Evolutionary conservation across 1,140 invertebrate genomes (phyloP).

Genomic region (Sycophila sp.): DNA sequence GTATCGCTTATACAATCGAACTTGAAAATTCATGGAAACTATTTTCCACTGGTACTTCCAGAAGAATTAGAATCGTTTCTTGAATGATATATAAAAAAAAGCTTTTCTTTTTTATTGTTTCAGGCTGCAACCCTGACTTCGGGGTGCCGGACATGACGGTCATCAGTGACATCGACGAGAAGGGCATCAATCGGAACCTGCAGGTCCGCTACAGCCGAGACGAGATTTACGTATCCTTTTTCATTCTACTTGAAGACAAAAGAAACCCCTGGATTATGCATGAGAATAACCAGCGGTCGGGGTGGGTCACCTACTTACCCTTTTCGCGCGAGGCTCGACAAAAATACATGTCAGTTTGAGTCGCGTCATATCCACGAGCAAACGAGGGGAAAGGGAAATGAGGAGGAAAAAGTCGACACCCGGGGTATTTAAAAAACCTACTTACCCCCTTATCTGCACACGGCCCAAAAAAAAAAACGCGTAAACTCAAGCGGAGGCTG

Average conservation of each 20-base stretch:
- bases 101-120: constrained; percentile 54
- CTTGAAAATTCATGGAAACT: no score
- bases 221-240: constrained; percentile 94
- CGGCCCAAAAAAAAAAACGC: constrained; percentile 8
- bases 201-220: constrained; percentile 84
- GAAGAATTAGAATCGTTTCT: no score
- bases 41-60: no score
- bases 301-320: neutral
- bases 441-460: constrained; percentile 42
- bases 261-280: no score
- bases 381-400: no score
- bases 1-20: no score
- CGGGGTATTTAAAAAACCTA: constrained; percentile 44
- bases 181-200: constrained; percentile 90
- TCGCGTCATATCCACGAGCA: no score
- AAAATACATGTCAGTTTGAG: no score
- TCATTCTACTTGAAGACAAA: no score
- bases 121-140: constrained; percentile 70
- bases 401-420: neutral
- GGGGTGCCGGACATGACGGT: constrained; percentile 92
- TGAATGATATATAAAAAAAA: no score
- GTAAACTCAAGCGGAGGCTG: constrained; percentile 1
- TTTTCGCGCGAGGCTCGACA: no score
- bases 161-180: constrained; percentile 92
- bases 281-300: neutral